Base-by-base conservation (phyloP, 2,888 invertebrate species). In the Drosophila neotestacea region DNA sequence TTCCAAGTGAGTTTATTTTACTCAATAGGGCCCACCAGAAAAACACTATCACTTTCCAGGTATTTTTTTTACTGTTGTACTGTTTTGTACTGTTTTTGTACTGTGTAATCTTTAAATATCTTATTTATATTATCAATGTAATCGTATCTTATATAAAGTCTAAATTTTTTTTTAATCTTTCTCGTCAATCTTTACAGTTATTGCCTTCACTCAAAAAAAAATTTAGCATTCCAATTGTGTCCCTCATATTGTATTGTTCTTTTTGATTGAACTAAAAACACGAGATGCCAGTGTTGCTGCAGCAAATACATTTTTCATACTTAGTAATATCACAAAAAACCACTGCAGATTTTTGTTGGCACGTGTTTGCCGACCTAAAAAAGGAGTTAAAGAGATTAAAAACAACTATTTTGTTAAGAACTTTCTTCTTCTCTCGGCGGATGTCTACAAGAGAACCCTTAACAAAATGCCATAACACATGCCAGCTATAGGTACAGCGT, bases 361-460 rank as follows among this genome's bases (percentile, higher is more conserved):
- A 87, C 87, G 87, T 87, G 84, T 87, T 79, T 79, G 79, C 68
- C 22, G 2, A 3, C 41, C 9, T 6, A n/a, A 34, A 30, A 16
- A 42, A 52, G 16, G 16, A 16, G 16, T 16, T 16, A 16, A 16
- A 16, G 28, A 61, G 52, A 28, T 42, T 13, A 48, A 51, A 58
- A 42, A 36, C 46, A 46, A 56, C 56, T 60, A 70, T 79, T 62
- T 77, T 73, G 76, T 74, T 71, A 80, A 72, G 76, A 81, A 80
- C 72, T 73, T 85, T 78, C 73, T 71, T 66, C 58, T 70, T 59
- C 55, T 42, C 42, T 48, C 47, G 65, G 41, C 73, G 70, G 44
- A 34, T 34, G 47, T 55, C 65, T 62, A 42, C 67, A 55, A 46
- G 65, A 63, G 56, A 60, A 69, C 48, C 65, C 64, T 54, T 39